Evolutionary conservation across 2,797 vertebrate species (phyloP), one percentile per base, ranked within the genome.

Genomic region (Pogoniulus pusillus): DNA sequence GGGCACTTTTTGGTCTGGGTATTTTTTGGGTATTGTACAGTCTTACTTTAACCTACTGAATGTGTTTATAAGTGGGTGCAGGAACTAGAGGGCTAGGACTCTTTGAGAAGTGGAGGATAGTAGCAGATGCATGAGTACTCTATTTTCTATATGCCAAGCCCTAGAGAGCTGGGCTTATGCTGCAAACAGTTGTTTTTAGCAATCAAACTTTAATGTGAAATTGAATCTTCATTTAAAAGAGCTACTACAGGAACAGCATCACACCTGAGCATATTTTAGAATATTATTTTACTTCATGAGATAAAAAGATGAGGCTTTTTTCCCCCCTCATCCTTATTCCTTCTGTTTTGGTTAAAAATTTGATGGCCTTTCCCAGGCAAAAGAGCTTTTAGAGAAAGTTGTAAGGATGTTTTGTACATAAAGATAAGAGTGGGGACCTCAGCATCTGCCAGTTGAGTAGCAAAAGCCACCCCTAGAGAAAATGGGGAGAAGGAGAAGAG

Each of bases 11-110:
- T 75, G 90, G 82, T 73, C 55, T 39, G 75, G 89, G 53, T 93
- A 16, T 59, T 96, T 93, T 89, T 82, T 7, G 79, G 72, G 78
- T 91, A 54, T 43, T 89, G 75, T 91, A 81, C 60, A 84, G 84
- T 85, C 80, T 76, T 64, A n/a, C 49, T 93, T 81, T 51, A 88
- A 86, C 91, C 72, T 68, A 53, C 55, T 24, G 68, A 74, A 39
- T 34, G 82, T 68, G 76, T 90, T 89, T 85, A 1, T 75, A 81
- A 75, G 78, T 17, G 43, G 72, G 62, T 34, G 43, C 82, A 45
- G 81, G 66, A 80, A 59, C 16, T 30, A 30, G 41, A 79, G 74
- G 84, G 74, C 72, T 59, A 29, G 39, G 57, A 70, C 45, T 74
- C 64, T 53, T 64, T 7, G 69, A 65, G 86, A 62, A 71, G 65